These are phyloP conservation scores for Regulus satrapa DNA, from an alignment of 2,113 vertebrate genomes.

Conservation along the genomic window DNA sequence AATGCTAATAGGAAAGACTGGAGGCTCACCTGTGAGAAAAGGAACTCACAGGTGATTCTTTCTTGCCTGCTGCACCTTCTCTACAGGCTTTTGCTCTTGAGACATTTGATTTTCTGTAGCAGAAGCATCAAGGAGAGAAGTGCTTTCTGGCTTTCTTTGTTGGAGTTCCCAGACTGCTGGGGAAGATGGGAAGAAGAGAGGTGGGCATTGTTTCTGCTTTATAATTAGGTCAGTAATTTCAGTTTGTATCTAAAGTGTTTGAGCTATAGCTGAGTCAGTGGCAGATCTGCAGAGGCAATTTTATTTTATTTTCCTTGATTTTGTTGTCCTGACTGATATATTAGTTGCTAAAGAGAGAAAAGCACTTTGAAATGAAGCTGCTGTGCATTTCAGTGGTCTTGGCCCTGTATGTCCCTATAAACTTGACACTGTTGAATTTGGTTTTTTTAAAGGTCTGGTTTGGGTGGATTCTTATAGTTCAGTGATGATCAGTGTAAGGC, in stretches of 20 bases:
- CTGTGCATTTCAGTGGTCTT: background rate
- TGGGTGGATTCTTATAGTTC: background rate
- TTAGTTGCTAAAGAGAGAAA: background rate
- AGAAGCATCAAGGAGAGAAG: background rate
- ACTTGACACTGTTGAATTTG: background rate
- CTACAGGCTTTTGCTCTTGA: background rate
- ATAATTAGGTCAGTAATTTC: background rate
- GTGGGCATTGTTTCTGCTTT: background rate
- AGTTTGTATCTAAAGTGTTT: background rate
- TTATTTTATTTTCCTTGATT: background rate
- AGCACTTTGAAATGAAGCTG: background rate
- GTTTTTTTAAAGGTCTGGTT: background rate
- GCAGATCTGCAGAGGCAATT: background rate
- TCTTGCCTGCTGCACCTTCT: background rate
- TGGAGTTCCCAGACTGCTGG: background rate
- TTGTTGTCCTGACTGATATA: background rate
- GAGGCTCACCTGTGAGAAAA: background rate
- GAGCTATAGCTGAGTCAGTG: background rate
- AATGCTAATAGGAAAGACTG: background rate
- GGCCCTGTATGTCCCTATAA: background rate
- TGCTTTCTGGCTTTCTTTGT: background rate
- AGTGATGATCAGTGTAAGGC: background rate
- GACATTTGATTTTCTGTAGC: background rate
- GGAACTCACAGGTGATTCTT: background rate
- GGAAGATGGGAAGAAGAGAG: background rate